Base-by-base conservation (phyloP, 2,888 invertebrate genomes). In the Polydrusus cervinus region DNA sequence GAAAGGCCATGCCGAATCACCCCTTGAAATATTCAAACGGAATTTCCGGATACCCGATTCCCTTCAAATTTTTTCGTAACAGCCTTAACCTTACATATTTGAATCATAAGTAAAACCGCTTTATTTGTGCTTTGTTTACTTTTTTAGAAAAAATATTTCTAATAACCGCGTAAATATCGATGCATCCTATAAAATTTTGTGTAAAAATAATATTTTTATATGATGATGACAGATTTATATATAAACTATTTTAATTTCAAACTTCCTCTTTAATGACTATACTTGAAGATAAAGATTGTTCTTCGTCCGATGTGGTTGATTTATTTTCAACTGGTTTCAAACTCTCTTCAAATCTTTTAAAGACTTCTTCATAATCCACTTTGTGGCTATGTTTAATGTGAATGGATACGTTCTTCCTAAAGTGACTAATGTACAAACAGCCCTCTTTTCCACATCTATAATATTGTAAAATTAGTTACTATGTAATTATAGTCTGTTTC, bases 301-400 rank as follows among this genome's bases (percentile, higher is more conserved):
- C 64, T 14, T 25, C 49, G 10, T 47, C 45, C 9, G 30, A 5
- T 14, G 34, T 16, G 14, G 38, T 16, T 14, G 16, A 13, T 16
- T 57, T 57, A 3, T 34, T n/a, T 14, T 57, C 57, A 5, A 16
- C 2, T 16, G 38, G 10, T 6, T 38, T 57, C 10, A 57, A 5
- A 16, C 57, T 57, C 0, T 74, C 68, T 13, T 67, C 68, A 69
- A 74, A 74, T 14, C 47, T 68, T 25, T 55, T 62, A 16, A 43
- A 34, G 5, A 74, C 74, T 14, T 74, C 68, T 3, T 61, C 68
- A 16, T 64, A 74, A 11, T 74, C 74, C 6, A 18, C 43, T 38
- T 74, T 74, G 34, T 74, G 74, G 14, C 68, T 62, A 43, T 74
- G 64, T 45, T 38, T 68, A 1, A 74, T 74, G 18, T 74, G 74